Evolutionary conservation across 2,113 vertebrate genomes (phyloP), one percentile per base, ranked within the genome.

Genomic region (Lophotis ruficrista): DNA sequence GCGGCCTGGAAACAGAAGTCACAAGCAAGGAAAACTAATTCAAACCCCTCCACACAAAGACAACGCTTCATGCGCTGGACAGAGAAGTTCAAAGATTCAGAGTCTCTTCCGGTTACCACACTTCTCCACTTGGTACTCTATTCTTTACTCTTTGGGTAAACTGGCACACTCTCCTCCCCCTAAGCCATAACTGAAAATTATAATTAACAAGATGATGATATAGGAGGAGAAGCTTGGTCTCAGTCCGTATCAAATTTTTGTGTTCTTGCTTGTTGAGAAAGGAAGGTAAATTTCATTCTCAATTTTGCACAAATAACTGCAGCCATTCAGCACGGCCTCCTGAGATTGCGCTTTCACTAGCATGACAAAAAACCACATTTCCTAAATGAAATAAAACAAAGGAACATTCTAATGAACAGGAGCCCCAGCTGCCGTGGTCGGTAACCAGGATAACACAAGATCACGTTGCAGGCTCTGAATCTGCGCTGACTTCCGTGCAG

Each of bases 351-450:
- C 60, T 83, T 87, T 83, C 54, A 37, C 15, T n/a, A 30, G 7
- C 21, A 19, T 11, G 33, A 56, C 22, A 17, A 30, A 81, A 72
- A 14, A 33, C 27, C 9, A 24, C 9, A 47, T 16, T 72, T 79
- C 33, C 51, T 33, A 88, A 92, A 69, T 23, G 5, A 82, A 80
- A 68, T 76, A 37, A 27, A 53, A 62, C 88, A 70, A 58, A 75
- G 12, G 33, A 69, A 77, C 23, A 17, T 28, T 18, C 8, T 33
- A 62, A 57, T 4, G 28, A 90, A 37, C 0, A 0, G 14, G 21
- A 87, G 4, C 20, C 17, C 33, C 51, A 65, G 73, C 12, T 69
- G 72, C 45, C 10, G 15, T 0, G 6, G 57, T 17, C 53, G 60
- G 35, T 61, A 41, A 28, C 20, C 2, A 60, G 38, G 15, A 35